Evolutionary conservation across 2,888 invertebrate species (phyloP).

Genomic region (Cephus sareptanus): DNA sequence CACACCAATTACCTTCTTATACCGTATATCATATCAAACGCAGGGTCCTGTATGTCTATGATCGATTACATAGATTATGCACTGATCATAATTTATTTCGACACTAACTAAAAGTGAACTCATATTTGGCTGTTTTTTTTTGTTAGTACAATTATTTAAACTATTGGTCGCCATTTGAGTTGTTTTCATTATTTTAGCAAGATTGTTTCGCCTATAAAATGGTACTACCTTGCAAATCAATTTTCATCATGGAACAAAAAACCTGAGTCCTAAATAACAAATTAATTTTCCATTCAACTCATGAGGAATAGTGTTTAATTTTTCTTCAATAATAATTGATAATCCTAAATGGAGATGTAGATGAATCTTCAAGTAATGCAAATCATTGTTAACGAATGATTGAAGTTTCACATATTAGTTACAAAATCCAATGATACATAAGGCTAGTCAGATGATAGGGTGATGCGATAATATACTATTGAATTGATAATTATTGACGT

Average conservation of each 20-base stretch:
- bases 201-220: neutral
- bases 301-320: neutral
- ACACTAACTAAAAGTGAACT: neutral
- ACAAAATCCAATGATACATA: constrained; percentile 49
- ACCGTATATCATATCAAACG: neutral
- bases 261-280: neutral
- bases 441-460: constrained; percentile 52
- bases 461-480: neutral
- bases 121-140: neutral
- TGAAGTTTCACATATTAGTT: constrained; percentile 10
- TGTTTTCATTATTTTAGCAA: neutral
- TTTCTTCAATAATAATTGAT: neutral
- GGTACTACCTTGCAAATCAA: neutral
- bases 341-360: neutral
- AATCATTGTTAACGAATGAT: constrained; percentile 3
- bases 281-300: neutral
- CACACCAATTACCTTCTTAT: neutral
- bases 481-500: constrained; percentile 14
- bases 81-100: neutral
- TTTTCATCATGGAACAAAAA: neutral
- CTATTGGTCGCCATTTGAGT: neutral
- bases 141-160: neutral
- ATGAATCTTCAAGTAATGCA: neutral
- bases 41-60: neutral
- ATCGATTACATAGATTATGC: neutral